Percentiles rank a stretch among this genome's conserved stretches.
These are phyloP conservation scores for Arion vulgaris DNA, from an alignment of 1,140 invertebrate genomes.

Conservation along the genomic window DNA sequence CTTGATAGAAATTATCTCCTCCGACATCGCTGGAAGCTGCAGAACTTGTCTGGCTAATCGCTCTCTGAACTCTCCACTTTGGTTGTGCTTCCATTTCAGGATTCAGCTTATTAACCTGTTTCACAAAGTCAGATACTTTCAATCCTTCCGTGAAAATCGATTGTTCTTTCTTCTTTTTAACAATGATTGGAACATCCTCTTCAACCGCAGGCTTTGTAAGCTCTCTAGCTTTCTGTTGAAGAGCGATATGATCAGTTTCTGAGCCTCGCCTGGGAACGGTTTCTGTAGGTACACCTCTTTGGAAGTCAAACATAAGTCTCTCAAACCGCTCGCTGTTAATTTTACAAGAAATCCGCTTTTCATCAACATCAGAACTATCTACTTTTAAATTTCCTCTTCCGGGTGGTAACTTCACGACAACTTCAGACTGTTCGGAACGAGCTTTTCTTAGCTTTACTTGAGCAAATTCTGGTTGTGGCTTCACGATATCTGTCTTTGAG, in stretches of 20 bases:
- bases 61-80: constrained; percentile 34
- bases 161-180: constrained; percentile 45
- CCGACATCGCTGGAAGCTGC: constrained; percentile 35
- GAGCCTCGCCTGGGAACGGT: constrained; percentile 19
- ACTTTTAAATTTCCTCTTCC: too few relatives aligned
- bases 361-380: neutral
- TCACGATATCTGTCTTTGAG: neutral
- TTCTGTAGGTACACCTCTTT: constrained; percentile 49
- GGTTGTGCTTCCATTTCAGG: constrained; percentile 22
- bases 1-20: constrained; percentile 33
- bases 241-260: constrained; percentile 43
- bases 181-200: constrained; percentile 35
- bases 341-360: constrained; percentile 35
- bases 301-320: constrained; percentile 50
- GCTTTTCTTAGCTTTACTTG: constrained; percentile 20
- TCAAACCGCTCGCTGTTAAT: constrained; percentile 50
- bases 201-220: constrained; percentile 3
- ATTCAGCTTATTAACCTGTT: constrained; percentile 50
- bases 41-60: constrained; percentile 25
- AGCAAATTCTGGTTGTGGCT: neutral
- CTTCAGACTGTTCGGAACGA: neutral
- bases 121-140: constrained; percentile 52
- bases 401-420: neutral
- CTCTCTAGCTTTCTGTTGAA: constrained; percentile 44
- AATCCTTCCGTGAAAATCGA: constrained; percentile 50